A percentile compares a stretch with the other conserved stretches of the same genome.
These are phyloP conservation scores for Scomber colias DNA, from an alignment of 2,113 vertebrate species.

Conservation along the genomic window DNA sequence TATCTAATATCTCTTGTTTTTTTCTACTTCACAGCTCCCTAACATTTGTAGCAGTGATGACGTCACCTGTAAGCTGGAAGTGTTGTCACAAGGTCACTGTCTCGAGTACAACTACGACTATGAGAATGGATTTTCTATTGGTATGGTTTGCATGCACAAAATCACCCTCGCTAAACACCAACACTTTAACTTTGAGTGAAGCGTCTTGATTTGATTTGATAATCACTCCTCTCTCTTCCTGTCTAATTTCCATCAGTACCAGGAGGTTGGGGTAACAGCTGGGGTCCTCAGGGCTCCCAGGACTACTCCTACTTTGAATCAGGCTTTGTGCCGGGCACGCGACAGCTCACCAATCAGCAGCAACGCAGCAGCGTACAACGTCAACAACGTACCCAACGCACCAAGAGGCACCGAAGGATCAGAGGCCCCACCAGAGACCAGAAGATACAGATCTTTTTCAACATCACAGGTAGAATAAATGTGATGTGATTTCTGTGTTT, in stretches of 20 bases:
- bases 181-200: neutral
- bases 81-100: conserved; percentile 92
- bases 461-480: conserved; percentile 91
- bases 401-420: conserved; percentile 88
- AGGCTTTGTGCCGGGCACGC: conserved; percentile 82
- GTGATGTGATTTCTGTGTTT: conserved; percentile 1
- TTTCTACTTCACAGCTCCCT: conserved; percentile 87
- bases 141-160: conserved; percentile 75
- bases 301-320: conserved; percentile 95
- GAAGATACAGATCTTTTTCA: conserved; percentile 97
- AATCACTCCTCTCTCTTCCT: conserved; percentile 10
- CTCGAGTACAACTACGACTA: conserved; percentile 99
- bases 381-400: conserved; percentile 76
- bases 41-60: conserved; percentile 92
- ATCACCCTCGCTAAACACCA: neutral
- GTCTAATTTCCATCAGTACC: conserved; percentile 82
- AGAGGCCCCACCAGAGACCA: conserved; percentile 88
- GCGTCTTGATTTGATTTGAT: neutral
- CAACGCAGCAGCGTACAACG: conserved; percentile 52
- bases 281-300: conserved; percentile 86
- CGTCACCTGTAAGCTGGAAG: conserved; percentile 93
- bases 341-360: conserved; percentile 69
- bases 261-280: conserved; percentile 89
- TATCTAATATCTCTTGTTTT: neutral
- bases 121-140: conserved; percentile 97